Base-by-base conservation (phyloP, 2,113 vertebrate genomes). In the Sturnus vulgaris region DNA sequence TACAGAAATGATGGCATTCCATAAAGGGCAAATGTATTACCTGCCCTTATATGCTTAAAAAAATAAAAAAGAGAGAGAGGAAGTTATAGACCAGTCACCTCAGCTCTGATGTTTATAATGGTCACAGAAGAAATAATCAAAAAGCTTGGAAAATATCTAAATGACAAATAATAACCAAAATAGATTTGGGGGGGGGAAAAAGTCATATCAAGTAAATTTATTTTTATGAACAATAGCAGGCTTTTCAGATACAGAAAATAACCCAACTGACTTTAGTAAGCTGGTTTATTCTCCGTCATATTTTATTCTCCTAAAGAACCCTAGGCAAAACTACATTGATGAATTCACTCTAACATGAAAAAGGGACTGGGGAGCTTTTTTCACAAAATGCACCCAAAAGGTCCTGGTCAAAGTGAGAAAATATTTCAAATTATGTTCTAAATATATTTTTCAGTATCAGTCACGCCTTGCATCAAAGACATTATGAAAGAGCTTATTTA, bases 81-180 rank as follows among this genome's bases (percentile, higher is more conserved):
- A 88, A 94, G 95, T 95, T 96, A 64, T 24, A 93, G 84, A 88
- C 57, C 66, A 85, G 61, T 85, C 85, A 93, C 9, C 27, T 87
- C 66, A 85, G 53, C 40, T 79, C 90, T 82, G 50, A 72, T 68
- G 40, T 64, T 57, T 82, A 25, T 49, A 91, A 82, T 49, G 24
- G 22, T 53, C 17, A 2, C 28, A 78, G 70, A 85, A 82, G 49
- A 94, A 93, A 85, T 60, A 87, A 93, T 53, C 14, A 80, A 75
- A 94, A 92, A 79, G 3, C 82, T 90, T 72, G 63, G 44, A 75
- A 90, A 87, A 91, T 39, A 82, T 63, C 40, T 90, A 91, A 87
- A 63, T 91, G 69, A 82, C 78, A 90, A 93, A 84, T 71, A 89
- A 71, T 31, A 84, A 5, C 52, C 57, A 81, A 47, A 63, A 81